These are phyloP conservation scores for Brachyptera risi DNA, from an alignment of 2,888 invertebrate species.

Conservation along the genomic window DNA sequence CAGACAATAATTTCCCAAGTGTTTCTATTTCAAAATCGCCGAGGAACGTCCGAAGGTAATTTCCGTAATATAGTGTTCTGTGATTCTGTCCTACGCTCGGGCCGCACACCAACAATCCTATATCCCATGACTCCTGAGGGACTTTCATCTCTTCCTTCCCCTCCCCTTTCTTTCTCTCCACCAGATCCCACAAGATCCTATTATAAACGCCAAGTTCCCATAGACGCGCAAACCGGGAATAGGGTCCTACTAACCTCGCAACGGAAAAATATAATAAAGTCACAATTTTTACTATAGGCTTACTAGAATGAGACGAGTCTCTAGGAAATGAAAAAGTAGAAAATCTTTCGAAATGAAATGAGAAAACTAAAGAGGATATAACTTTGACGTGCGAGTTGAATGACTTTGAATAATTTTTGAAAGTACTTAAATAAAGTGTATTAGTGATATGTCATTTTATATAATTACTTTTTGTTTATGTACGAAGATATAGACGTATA, in stretches of 20 bases:
- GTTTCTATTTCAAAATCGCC: slow-evolving; percentile 8
- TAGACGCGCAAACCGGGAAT: background rate
- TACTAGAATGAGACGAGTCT: slow-evolving; percentile 4
- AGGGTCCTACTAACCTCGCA: background rate
- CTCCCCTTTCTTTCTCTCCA: background rate
- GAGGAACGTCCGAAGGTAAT: slow-evolving; percentile 20
- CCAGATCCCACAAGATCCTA: no score
- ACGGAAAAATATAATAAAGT: slow-evolving; percentile 17
- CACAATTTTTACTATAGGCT: slow-evolving; percentile 20
- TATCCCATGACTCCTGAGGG: background rate
- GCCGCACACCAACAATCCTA: slow-evolving; percentile 8
- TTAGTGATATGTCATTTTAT: no score
- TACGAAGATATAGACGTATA: no score
- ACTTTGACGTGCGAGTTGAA: background rate
- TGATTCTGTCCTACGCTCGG: slow-evolving; percentile 21
- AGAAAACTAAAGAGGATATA: slow-evolving; percentile 12
- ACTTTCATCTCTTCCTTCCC: slow-evolving; percentile 2
- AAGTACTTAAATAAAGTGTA: no score
- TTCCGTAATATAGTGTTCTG: slow-evolving; percentile 29
- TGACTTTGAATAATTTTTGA: background rate
- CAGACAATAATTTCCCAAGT: slow-evolving; percentile 9
- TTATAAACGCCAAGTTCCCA: slow-evolving; percentile 8
- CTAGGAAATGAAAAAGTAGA: slow-evolving; percentile 31
- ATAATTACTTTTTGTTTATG: no score
- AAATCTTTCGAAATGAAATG: slow-evolving; percentile 30